Percentiles rank a stretch among this genome's conserved stretches.
phyloP scores from a whole-genome alignment of 2,888 invertebrate species.

The Leptopilina drosophilae region DNA sequence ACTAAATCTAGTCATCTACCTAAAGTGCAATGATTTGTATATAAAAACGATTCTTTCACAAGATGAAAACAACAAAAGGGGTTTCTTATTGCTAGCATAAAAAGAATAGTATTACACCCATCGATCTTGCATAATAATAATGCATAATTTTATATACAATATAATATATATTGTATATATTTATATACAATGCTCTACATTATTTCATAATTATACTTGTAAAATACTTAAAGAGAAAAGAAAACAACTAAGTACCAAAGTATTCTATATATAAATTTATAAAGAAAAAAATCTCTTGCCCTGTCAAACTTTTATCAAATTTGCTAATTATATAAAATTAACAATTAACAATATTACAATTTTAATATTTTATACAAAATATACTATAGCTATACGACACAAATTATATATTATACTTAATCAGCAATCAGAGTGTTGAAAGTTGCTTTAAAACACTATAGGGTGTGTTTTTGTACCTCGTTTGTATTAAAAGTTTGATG shows the following conservation, averaged over 20 bases:
- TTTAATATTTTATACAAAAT: conserved; percentile 28
- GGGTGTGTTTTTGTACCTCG: conserved; percentile 10
- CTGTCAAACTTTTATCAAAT: not conserved
- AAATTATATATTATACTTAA: not conserved
- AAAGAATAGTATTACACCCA: conserved; percentile 18
- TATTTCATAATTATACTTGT: conserved; percentile 9
- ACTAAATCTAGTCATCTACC: conserved; percentile 25
- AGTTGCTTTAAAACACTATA: not conserved
- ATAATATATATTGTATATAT: too few relatives aligned
- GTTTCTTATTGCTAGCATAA: not conserved
- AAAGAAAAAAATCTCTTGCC: not conserved
- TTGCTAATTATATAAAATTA: not conserved
- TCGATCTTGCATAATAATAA: conserved; percentile 7
- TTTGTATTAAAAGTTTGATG: conserved; percentile 12
- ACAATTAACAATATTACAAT: not conserved
- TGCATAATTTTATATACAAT: conserved; percentile 4
- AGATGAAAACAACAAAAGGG: conserved; percentile 8
- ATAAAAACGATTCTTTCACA: conserved; percentile 1
- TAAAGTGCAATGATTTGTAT: conserved; percentile 14
- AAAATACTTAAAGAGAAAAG: not conserved
- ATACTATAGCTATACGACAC: not conserved
- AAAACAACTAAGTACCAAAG: conserved; percentile 17
- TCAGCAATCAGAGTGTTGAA: not conserved
- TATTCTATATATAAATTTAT: not conserved
- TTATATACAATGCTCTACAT: conserved; percentile 21